phyloP scores from a whole-genome alignment of 2,797 vertebrate species.

The Enteromius trimaculatus region DNA sequence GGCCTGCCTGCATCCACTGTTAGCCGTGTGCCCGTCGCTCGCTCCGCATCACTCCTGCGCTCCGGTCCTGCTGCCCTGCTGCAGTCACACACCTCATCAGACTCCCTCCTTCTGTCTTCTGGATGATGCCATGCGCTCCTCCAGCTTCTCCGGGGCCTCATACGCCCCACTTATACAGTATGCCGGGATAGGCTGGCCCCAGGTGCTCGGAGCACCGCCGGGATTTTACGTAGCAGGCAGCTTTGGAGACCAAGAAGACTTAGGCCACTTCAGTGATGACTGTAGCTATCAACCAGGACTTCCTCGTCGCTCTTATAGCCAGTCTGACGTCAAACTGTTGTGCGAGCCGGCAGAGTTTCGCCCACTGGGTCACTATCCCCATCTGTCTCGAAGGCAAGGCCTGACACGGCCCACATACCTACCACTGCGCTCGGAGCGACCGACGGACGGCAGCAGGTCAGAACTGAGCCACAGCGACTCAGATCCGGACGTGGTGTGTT shows the following conservation, averaged over 20 bases:
- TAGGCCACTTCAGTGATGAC: constrained; percentile 59
- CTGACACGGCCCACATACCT: constrained; percentile 34
- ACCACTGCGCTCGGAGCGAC: constrained; percentile 48
- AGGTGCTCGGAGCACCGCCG: neutral
- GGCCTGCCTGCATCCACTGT: constrained; percentile 53
- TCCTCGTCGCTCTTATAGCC: constrained; percentile 80
- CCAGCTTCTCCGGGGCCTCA: neutral
- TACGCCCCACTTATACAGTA: constrained; percentile 39
- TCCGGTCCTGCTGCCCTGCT: constrained; percentile 25
- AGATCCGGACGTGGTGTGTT: constrained; percentile 71
- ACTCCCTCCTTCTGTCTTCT: constrained; percentile 15
- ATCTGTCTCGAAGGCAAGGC: constrained; percentile 67
- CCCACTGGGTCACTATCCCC: constrained; percentile 76
- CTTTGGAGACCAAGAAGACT: constrained; percentile 32
- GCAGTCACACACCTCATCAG: constrained; percentile 49
- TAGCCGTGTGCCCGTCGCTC: constrained; percentile 58
- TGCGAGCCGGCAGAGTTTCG: constrained; percentile 77
- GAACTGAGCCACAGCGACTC: constrained; percentile 81
- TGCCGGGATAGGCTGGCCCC: neutral
- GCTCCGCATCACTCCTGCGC: constrained; percentile 64
- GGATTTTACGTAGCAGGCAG: constrained; percentile 32
- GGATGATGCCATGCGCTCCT: constrained; percentile 59
- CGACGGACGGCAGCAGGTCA: constrained; percentile 58
- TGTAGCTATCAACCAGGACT: constrained; percentile 60
- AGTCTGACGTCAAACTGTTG: constrained; percentile 79